Evolutionary conservation across 2,797 vertebrate genomes (phyloP).

Genomic region (Rallus crepitans): DNA sequence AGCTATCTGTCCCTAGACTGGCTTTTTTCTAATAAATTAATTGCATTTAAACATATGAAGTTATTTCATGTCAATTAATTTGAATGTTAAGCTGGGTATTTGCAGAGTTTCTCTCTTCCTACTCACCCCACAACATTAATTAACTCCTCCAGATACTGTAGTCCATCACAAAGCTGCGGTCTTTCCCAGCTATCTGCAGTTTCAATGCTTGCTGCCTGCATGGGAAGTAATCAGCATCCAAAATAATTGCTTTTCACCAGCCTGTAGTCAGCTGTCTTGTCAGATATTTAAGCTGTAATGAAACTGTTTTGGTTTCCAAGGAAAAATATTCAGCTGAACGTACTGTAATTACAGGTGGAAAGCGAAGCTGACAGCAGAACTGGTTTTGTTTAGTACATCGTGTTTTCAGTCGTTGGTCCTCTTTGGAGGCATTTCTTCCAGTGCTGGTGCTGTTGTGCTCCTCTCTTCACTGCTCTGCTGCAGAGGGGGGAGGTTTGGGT

Average conservation of each 20-base stretch:
- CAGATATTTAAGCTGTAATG: conserved; percentile 74
- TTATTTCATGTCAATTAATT: conserved; percentile 77
- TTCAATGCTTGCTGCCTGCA: conserved; percentile 2
- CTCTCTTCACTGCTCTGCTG: rapidly evolving
- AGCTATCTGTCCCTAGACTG: conserved; percentile 57
- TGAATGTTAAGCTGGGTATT: conserved; percentile 62
- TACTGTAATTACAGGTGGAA: background rate
- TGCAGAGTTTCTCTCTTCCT: conserved; percentile 8
- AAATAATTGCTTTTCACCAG: conserved; percentile 78
- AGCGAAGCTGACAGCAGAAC: background rate
- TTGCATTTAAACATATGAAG: conserved; percentile 76
- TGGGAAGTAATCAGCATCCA: conserved; percentile 74
- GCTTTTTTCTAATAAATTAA: conserved; percentile 71
- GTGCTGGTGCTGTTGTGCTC: background rate
- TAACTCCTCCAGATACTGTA: conserved; percentile 58
- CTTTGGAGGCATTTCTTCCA: background rate
- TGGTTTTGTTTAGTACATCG: background rate
- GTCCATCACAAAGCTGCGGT: conserved; percentile 2
- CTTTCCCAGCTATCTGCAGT: conserved; percentile 55
- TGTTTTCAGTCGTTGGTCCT: background rate
- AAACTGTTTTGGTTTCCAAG: conserved; percentile 54
- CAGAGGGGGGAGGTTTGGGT: background rate
- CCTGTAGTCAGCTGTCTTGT: conserved; percentile 67
- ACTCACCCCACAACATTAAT: conserved; percentile 56
- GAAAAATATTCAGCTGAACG: conserved; percentile 10